These are phyloP conservation scores for Oreochromis niloticus DNA, from an alignment of 2,113 vertebrate genomes.

Conservation along the genomic window DNA sequence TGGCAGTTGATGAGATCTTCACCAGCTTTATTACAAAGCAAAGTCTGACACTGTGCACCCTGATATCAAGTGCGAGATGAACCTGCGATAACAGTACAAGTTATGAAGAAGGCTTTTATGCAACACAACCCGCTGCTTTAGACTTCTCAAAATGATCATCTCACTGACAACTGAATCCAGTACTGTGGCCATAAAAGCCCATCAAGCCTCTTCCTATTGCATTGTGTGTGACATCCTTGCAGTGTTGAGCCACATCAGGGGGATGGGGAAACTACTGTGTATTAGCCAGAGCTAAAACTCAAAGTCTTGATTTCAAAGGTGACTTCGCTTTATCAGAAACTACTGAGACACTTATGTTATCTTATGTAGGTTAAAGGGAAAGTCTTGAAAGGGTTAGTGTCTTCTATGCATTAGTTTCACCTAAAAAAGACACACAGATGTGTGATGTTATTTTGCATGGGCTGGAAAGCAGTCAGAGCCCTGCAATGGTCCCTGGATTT, in stretches of 20 bases:
- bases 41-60: constrained; percentile 13
- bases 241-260: neutral
- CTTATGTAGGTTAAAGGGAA: neutral
- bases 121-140: neutral
- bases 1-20: constrained; percentile 12
- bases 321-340: neutral
- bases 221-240: neutral
- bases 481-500: neutral
- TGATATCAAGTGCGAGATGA: constrained; percentile 30
- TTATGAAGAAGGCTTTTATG: neutral
- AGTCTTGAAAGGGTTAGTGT: neutral
- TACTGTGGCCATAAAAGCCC: neutral
- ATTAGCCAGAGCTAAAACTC: neutral
- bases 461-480: neutral
- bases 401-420: neutral
- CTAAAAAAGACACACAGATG: neutral
- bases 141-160: neutral
- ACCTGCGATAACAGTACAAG: neutral
- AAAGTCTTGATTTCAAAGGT: neutral
- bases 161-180: neutral
- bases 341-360: neutral
- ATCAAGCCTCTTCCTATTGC: neutral
- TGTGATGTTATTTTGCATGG: neutral
- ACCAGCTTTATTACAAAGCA: constrained; percentile 25
- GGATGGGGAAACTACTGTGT: neutral